Conservation (phyloP, 2,113 vertebrate genomes). For the Protobothrops flavoviridis region DNA sequence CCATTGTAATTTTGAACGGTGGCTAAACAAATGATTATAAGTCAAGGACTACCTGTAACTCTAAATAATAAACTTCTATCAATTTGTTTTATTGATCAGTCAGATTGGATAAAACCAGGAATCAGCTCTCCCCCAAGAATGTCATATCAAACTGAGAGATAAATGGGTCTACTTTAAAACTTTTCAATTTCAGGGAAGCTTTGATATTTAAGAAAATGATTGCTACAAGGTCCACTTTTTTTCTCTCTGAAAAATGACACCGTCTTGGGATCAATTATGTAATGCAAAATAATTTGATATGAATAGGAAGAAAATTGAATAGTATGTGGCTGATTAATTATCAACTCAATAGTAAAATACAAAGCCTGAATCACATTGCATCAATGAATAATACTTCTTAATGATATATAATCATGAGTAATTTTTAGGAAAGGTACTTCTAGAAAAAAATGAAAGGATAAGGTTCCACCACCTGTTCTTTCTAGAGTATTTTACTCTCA, state of each 20-base stretch:
- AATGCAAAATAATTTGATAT: background rate
- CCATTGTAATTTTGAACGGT: too few species aligned
- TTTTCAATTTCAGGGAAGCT: background rate
- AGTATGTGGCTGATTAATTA: background rate
- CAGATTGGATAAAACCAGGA: background rate
- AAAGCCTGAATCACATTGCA: slow-evolving; percentile 1
- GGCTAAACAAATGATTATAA: too few species aligned
- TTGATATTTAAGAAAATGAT: background rate
- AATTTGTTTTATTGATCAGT: background rate
- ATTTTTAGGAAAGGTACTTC: background rate
- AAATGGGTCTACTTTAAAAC: background rate
- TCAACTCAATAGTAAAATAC: background rate
- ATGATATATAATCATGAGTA: background rate
- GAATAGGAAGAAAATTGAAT: background rate
- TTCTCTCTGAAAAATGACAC: background rate
- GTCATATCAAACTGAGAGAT: background rate
- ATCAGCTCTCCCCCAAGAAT: background rate
- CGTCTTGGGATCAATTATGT: background rate
- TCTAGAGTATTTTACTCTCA: background rate
- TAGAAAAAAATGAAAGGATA: background rate
- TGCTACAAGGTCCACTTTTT: background rate
- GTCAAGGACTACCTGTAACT: background rate
- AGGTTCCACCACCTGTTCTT: background rate
- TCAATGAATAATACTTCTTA: slow-evolving; percentile 4
- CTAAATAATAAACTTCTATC: background rate